These are phyloP conservation scores for Eupithecia exiguata DNA, from an alignment of 2,888 invertebrate species.

Conservation along the genomic window DNA sequence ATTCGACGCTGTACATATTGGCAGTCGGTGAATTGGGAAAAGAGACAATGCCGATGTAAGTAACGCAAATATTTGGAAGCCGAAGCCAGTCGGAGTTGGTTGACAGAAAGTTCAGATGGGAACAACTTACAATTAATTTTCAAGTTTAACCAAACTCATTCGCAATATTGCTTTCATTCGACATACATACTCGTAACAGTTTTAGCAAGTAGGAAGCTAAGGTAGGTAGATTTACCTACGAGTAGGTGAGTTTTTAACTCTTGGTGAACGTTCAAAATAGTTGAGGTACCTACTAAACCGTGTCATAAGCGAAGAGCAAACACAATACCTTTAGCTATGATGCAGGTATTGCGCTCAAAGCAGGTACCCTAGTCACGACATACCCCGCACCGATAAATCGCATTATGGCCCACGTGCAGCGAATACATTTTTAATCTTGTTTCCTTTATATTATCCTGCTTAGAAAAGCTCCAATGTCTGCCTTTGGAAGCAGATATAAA, in stretches of 20 bases:
- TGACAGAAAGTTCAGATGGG: not conserved
- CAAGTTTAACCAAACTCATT: not conserved
- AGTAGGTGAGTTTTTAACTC: not conserved
- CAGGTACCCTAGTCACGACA: conserved; percentile 73
- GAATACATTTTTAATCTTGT: conserved; percentile 83
- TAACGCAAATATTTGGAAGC: conserved; percentile 25
- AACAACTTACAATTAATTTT: not conserved
- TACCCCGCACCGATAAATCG: conserved; percentile 80
- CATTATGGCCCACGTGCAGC: conserved; percentile 80
- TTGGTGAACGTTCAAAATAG: conserved; percentile 4
- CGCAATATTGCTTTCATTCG: not conserved
- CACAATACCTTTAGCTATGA: conserved; percentile 61
- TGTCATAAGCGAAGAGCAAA: conserved; percentile 43
- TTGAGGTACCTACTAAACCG: conserved; percentile 34
- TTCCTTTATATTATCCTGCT: conserved; percentile 78
- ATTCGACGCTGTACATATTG: conserved; percentile 64
- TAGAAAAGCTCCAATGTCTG: conserved; percentile 61
- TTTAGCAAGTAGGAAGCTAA: not conserved
- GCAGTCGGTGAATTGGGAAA: conserved; percentile 29
- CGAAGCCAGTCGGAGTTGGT: conserved; percentile 5
- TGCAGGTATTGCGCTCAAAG: conserved; percentile 57
- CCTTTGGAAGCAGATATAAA: conserved; percentile 48
- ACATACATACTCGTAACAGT: not conserved
- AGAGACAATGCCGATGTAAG: conserved; percentile 27
- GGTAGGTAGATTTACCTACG: not conserved